Evolutionary conservation across 2,113 vertebrate species (phyloP), one percentile per base, ranked within the genome.

Genomic region (Epinephelus cyanopodus): DNA sequence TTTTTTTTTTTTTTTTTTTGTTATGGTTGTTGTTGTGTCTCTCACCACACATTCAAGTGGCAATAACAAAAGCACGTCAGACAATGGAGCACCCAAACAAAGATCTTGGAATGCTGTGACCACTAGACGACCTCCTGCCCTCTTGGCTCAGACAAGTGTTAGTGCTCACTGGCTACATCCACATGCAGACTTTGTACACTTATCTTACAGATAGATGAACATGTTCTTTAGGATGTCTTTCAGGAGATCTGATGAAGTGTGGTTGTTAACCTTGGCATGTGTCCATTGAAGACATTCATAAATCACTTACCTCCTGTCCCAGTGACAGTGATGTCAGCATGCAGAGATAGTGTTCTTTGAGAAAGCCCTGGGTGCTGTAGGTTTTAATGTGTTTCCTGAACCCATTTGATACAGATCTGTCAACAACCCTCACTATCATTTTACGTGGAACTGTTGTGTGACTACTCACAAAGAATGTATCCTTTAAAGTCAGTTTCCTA

Each of bases 71-170:
- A 85, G 74, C 70, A 52, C 57, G 6, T 57, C 64, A 73, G 82
- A 89, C 87, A 88, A 81, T 75, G 29, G 61, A 2, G 37, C 82
- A 74, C 61, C 85, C 84, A 92, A 83, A 87, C 74, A 87, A 65
- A 73, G 62, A 68, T 81, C 18, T 60, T 45, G 29, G 60, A 67
- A 66, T 37, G 67, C 63, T 11, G 56, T 86, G 83, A 77, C 68
- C 74, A 75, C 61, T 0, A 6, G 29, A 29, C 11, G 66, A 76
- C 73, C 60, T 58, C 56, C 8, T 33, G 68, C 57, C 50, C 37
- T 58, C 33, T 14, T 37, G 5, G 52, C 48, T 72, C 66, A 45
- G 45, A 68, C 21, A 48, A 42, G 29, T 29, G 0, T 13, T 1
- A 25, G n/a, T 13, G 42, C 56, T 60, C 37, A 3, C 2, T 3